A percentile compares a stretch with the other conserved stretches of the same genome.
Conservation (phyloP, 2,888 invertebrate genomes). For the Netelia inedita region DNA sequence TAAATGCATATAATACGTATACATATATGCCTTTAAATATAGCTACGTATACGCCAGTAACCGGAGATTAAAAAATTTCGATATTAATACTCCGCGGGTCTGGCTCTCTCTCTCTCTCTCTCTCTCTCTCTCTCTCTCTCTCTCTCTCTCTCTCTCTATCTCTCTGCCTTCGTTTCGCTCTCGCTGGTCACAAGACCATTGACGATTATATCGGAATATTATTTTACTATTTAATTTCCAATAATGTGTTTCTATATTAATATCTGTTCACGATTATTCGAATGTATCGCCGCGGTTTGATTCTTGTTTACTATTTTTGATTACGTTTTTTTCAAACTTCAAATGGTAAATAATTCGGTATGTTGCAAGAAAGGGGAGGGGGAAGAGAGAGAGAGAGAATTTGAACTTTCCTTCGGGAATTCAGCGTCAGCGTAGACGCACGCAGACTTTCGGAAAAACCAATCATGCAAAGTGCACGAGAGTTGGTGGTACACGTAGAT, state of each 20-base stretch:
- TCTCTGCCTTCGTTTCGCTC: background rate
- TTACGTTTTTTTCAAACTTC: constrained; percentile 1
- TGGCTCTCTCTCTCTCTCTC: constrained; percentile 11
- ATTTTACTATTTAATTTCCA: constrained; percentile 14
- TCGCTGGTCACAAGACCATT: background rate
- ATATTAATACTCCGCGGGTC: constrained; percentile 38
- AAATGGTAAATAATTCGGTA: background rate
- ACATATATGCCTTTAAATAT: constrained; percentile 2
- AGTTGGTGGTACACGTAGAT: constrained; percentile 42
- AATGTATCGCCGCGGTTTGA: background rate
- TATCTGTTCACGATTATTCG: constrained; percentile 13
- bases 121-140: constrained; percentile 5
- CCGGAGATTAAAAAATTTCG: constrained; percentile 48
- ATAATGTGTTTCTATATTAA: background rate
- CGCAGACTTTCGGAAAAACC: constrained; percentile 59
- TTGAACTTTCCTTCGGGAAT: constrained; percentile 57
- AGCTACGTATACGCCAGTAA: constrained; percentile 25
- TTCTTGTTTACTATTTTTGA: background rate
- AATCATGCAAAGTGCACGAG: constrained; percentile 64
- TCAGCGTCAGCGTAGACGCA: background rate
- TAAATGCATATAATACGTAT: background rate
- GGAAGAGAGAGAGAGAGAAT: background rate
- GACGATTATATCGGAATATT: constrained; percentile 14
- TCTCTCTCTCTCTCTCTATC: background rate
- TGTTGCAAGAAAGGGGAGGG: background rate